Evolutionary conservation across 2,797 vertebrate species (phyloP).

Genomic region (Dryobates pubescens): DNA sequence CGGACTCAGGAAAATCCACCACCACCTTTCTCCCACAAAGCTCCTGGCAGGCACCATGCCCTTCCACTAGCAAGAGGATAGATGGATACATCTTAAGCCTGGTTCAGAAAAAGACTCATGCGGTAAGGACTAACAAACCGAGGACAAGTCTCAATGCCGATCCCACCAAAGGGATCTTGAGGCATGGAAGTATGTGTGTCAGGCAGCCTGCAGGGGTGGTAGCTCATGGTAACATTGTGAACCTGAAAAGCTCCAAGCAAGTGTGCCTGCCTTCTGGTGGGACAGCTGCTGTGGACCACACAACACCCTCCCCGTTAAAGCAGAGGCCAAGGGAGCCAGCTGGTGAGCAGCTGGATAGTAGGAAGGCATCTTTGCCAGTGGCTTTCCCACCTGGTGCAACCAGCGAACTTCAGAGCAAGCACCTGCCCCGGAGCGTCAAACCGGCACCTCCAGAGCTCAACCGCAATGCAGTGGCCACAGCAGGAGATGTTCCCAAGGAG

Average conservation of each 20-base stretch:
- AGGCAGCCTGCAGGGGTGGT: conserved; percentile 71
- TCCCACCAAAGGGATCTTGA: conserved; percentile 86
- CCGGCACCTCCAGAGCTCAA: conserved; percentile 52
- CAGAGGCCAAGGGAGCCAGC: conserved; percentile 77
- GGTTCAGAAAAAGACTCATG: conserved; percentile 87
- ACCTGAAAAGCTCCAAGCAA: conserved; percentile 77
- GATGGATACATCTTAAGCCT: conserved; percentile 91
- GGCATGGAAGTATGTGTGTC: conserved; percentile 86
- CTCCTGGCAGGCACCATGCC: conserved; percentile 74
- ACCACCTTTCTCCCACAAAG: conserved; percentile 67
- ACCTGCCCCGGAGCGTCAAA: conserved; percentile 65
- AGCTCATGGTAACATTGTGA: conserved; percentile 68
- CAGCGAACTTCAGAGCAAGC: conserved; percentile 76
- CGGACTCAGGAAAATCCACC: conserved; percentile 72
- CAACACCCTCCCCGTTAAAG: conserved; percentile 75
- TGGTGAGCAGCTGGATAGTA: conserved; percentile 76
- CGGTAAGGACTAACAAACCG: conserved; percentile 89
- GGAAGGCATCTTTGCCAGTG: conserved; percentile 48
- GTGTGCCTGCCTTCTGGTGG: conserved; percentile 66
- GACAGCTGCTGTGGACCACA: conserved; percentile 57
- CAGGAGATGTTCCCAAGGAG: conserved; percentile 75
- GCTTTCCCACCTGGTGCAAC: conserved; percentile 24
- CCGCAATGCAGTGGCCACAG: background rate
- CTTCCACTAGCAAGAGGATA: conserved; percentile 81
- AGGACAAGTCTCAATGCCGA: conserved; percentile 91